phyloP scores from a whole-genome alignment of 2,888 invertebrate genomes.

The Craniophora ligustri region DNA sequence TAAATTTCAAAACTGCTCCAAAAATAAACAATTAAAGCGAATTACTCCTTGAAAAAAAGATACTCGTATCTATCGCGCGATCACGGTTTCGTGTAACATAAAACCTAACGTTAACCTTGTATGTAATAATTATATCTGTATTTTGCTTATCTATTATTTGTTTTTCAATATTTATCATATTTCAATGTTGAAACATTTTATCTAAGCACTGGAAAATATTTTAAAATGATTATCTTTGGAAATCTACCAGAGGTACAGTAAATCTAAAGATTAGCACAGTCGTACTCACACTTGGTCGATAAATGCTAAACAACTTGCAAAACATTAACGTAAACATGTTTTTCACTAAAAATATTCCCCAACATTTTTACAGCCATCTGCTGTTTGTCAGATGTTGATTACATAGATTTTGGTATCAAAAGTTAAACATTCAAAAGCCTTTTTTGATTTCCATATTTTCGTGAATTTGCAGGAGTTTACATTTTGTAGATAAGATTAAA shows the following conservation, averaged over 20 bases:
- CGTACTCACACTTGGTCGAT: slow-evolving; percentile 50
- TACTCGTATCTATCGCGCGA: slow-evolving; percentile 11
- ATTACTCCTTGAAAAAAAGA: slow-evolving; percentile 44
- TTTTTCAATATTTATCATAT: slow-evolving; percentile 27
- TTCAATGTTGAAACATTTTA: slow-evolving; percentile 57
- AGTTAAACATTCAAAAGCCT: slow-evolving; percentile 20
- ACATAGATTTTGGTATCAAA: slow-evolving; percentile 18
- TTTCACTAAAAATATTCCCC: slow-evolving; percentile 38
- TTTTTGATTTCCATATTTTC: slow-evolving; percentile 12
- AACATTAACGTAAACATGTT: slow-evolving; percentile 56
- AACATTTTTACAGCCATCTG: slow-evolving; percentile 33
- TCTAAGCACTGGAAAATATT: slow-evolving; percentile 53
- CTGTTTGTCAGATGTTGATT: slow-evolving; percentile 19
- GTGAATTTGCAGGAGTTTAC: slow-evolving; percentile 1
- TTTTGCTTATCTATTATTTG: slow-evolving; percentile 46
- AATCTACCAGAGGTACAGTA: slow-evolving; percentile 55
- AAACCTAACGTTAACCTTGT: slow-evolving; percentile 46
- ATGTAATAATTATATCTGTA: slow-evolving; percentile 18
- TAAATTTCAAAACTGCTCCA: slow-evolving; percentile 16
- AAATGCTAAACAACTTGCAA: slow-evolving; percentile 53
- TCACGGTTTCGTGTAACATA: slow-evolving; percentile 32
- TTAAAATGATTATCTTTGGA: slow-evolving; percentile 59
- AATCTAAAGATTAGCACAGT: slow-evolving; percentile 55
- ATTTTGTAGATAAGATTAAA: background rate
- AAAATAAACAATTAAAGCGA: slow-evolving; percentile 25